Evolutionary conservation across 2,888 invertebrate genomes (phyloP).

Genomic region (Meghimatium bilineatum): DNA sequence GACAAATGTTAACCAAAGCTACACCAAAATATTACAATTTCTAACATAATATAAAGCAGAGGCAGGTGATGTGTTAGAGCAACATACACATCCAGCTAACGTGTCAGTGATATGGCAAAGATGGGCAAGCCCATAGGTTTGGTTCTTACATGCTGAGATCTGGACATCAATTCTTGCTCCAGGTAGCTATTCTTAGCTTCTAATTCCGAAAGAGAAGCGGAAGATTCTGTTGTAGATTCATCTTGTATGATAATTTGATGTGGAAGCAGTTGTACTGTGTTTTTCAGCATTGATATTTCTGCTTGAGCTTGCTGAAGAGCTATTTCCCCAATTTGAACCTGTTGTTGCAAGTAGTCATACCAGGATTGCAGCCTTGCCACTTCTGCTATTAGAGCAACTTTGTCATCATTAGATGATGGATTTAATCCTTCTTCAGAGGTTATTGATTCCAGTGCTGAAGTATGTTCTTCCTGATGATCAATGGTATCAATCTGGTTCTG

Average conservation of each 20-base stretch:
- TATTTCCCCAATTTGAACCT: constrained; percentile 16
- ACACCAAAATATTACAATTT: not conserved
- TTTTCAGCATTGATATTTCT: constrained; percentile 14
- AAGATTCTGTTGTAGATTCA: constrained; percentile 18
- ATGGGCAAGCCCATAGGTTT: not conserved
- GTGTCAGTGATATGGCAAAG: not conserved
- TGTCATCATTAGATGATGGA: not conserved
- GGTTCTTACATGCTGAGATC: constrained; percentile 40
- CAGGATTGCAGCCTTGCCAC: constrained; percentile 38
- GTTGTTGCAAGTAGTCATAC: constrained; percentile 39
- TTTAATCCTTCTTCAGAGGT: not conserved
- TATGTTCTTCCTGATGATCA: not conserved
- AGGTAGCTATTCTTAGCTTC: constrained; percentile 15
- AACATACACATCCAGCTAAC: not conserved
- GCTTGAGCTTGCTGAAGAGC: constrained; percentile 22
- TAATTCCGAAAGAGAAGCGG: constrained; percentile 14
- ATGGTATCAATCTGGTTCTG: not conserved
- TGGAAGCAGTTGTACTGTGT: constrained; percentile 10
- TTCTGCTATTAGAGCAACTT: constrained; percentile 27
- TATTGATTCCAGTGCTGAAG: not conserved
- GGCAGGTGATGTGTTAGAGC: constrained; percentile 12
- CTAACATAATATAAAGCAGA: constrained; percentile 11
- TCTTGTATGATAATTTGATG: constrained; percentile 41
- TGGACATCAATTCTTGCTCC: constrained; percentile 17
- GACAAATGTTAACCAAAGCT: constrained; percentile 19